Evolutionary conservation across 2,797 vertebrate genomes (phyloP).

Genomic region (Rhinoraja longicauda): DNA sequence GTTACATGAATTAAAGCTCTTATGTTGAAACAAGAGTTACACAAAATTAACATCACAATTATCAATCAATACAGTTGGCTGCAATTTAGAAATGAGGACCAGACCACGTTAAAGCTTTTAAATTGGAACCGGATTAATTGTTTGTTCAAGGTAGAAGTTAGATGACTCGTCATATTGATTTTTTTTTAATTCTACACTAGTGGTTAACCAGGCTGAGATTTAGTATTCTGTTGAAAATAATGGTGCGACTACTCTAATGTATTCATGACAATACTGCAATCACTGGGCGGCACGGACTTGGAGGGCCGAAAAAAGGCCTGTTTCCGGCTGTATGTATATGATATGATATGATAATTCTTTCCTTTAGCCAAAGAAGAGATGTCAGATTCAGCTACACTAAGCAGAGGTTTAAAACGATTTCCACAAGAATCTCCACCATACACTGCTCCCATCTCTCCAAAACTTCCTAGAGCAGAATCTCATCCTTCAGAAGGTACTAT

Average conservation of each 20-base stretch:
- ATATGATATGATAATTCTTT: too few relatives aligned
- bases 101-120: not conserved
- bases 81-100: not conserved
- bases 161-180: not conserved
- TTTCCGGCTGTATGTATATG: too few relatives aligned
- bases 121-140: not conserved
- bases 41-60: not conserved
- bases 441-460: conserved; percentile 73
- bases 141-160: not conserved
- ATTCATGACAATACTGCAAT: conserved; percentile 43
- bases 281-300: too few relatives aligned
- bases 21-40: not conserved
- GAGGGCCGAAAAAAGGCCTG: too few relatives aligned
- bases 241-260: conserved; percentile 42
- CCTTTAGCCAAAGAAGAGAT: conserved; percentile 77
- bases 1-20: not conserved
- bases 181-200: not conserved
- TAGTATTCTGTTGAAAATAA: not conserved
- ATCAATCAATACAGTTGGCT: not conserved
- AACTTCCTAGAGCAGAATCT: conserved; percentile 69
- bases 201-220: not conserved
- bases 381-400: conserved; percentile 59
- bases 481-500: conserved; percentile 81
- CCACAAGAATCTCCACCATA: conserved; percentile 69
- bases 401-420: conserved; percentile 68